phyloP scores from a whole-genome alignment of 2,888 invertebrate species.

The Drosophila paranaensis region DNA sequence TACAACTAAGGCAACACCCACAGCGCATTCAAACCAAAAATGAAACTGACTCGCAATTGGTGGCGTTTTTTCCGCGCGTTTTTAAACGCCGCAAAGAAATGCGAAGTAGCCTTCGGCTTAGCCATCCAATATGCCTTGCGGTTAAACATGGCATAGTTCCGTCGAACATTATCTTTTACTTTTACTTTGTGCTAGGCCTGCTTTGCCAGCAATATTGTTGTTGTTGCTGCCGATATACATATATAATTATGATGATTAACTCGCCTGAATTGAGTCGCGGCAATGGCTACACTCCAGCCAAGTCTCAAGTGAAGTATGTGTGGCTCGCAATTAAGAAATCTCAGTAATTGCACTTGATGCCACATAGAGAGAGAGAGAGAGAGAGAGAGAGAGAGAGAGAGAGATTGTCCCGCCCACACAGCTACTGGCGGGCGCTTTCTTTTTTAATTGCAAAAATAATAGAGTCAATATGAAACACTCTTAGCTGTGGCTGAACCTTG shows the following conservation, averaged over 20 bases:
- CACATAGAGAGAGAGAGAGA: not conserved
- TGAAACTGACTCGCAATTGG: slow-evolving; percentile 26
- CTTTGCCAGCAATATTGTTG: slow-evolving; percentile 8
- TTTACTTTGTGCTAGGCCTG: slow-evolving; percentile 55
- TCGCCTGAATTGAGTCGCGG: slow-evolving; percentile 33
- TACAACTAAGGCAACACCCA: slow-evolving; percentile 60
- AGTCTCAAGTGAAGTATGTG: slow-evolving; percentile 50
- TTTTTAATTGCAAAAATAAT: slow-evolving; percentile 50
- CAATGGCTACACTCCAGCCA: slow-evolving; percentile 25
- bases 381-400: not conserved
- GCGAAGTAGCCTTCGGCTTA: slow-evolving; percentile 56
- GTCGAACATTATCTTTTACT: slow-evolving; percentile 29
- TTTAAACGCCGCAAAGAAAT: slow-evolving; percentile 52
- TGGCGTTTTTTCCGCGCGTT: slow-evolving; percentile 21
- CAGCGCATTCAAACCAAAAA: slow-evolving; percentile 30
- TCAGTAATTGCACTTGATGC: slow-evolving; percentile 46
- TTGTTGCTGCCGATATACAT: slow-evolving; percentile 2
- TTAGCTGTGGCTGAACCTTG: slow-evolving; percentile 18
- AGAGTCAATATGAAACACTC: slow-evolving; percentile 13
- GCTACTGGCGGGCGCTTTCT: slow-evolving; percentile 40
- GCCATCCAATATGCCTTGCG: slow-evolving; percentile 56
- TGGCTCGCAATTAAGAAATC: slow-evolving; percentile 61
- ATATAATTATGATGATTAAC: slow-evolving; percentile 60
- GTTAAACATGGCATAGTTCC: slow-evolving; percentile 66
- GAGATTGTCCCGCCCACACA: slow-evolving; percentile 37